These are phyloP conservation scores for Philotrypesis tridentata DNA, from an alignment of 1,140 invertebrate species.

Conservation along the genomic window DNA sequence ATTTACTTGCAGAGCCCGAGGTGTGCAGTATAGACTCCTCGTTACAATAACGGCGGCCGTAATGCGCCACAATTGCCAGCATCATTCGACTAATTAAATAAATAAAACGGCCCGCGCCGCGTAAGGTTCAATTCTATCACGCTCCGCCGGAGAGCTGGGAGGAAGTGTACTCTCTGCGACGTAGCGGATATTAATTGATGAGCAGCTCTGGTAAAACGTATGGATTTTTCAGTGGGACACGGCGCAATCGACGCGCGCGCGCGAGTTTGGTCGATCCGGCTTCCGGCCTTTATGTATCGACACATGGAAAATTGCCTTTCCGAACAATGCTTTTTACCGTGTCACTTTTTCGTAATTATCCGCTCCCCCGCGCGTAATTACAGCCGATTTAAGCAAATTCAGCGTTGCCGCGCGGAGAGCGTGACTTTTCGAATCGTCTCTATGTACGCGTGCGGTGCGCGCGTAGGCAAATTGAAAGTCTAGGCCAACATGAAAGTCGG, in stretches of 20 bases:
- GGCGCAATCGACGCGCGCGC: too few species aligned
- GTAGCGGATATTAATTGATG: constrained; percentile 13
- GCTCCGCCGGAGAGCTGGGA: not conserved
- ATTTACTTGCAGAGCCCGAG: not conserved
- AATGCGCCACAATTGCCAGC: not conserved
- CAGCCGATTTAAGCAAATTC: not conserved
- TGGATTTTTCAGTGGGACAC: constrained; percentile 20
- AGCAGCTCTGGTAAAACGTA: not conserved
- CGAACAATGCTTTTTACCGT: constrained; percentile 41
- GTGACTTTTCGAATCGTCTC: constrained; percentile 31
- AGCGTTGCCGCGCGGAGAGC: not conserved
- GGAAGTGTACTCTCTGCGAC: not conserved
- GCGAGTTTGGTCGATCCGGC: constrained; percentile 42
- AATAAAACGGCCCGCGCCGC: not conserved
- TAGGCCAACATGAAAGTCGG: not conserved
- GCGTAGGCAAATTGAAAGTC: not conserved
- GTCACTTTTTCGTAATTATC: constrained; percentile 46
- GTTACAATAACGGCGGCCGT: not conserved
- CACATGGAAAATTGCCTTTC: constrained; percentile 31
- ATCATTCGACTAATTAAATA: not conserved
- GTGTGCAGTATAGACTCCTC: not conserved
- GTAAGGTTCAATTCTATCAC: not conserved
- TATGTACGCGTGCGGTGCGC: too few species aligned
- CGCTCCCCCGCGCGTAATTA: not conserved
- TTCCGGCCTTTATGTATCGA: constrained; percentile 18